Conservation (phyloP, 2,113 vertebrate species). For the Heloderma charlesbogerti region DNA sequence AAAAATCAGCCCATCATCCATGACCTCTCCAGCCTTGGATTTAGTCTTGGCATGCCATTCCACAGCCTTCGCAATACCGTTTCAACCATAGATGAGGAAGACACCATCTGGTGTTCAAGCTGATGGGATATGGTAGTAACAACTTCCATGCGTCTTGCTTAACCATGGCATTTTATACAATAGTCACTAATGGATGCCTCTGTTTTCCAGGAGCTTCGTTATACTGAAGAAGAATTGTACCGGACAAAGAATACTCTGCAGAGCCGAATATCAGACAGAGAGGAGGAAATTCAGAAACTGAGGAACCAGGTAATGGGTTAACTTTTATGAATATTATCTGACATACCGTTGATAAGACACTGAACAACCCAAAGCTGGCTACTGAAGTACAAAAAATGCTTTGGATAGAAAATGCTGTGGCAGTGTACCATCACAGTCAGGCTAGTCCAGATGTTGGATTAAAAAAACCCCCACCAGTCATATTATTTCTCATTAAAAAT, state of each 20-base stretch:
- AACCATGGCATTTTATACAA: neutral
- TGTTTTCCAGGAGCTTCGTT: conserved; percentile 87
- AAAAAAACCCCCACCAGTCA: too few species aligned
- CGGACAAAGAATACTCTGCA: conserved; percentile 90
- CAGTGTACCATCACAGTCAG: neutral
- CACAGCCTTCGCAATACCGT: neutral
- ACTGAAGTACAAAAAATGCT: too few species aligned
- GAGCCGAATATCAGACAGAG: conserved; percentile 93
- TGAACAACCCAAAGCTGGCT: neutral
- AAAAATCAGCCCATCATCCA: neutral
- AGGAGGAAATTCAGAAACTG: conserved; percentile 98
- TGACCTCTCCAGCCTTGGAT: neutral
- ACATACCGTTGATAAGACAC: neutral
- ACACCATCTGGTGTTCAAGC: neutral
- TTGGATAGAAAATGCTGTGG: neutral
- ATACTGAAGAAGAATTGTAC: conserved; percentile 92
- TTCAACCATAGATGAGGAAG: neutral
- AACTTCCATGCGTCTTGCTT: neutral
- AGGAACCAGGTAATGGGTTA: conserved; percentile 90
- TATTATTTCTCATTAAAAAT: too few species aligned
- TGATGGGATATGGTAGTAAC: neutral
- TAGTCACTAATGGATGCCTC: conserved; percentile 1
- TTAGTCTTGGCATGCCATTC: neutral
- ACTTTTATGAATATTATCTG: neutral
- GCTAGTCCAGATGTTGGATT: neutral